A percentile compares a stretch with the other conserved stretches of the same genome.
These are phyloP conservation scores for Epistrophe grossulariae DNA, from an alignment of 2,888 invertebrate species.

Conservation along the genomic window DNA sequence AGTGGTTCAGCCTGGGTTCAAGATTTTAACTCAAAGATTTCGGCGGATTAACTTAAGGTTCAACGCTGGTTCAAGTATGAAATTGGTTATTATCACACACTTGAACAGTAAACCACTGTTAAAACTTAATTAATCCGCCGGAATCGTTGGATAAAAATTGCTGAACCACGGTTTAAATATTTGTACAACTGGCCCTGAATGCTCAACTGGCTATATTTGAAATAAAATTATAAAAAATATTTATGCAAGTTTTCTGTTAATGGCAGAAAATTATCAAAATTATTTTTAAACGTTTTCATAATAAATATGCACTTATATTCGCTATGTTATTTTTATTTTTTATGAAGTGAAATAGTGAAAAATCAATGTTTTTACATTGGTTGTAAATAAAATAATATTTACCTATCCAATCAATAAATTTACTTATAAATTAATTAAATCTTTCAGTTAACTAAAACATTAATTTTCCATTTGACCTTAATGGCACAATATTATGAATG, in stretches of 20 bases:
- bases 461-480: conserved; percentile 18
- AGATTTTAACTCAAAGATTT: too few relatives aligned
- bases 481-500: neutral
- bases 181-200: too few relatives aligned
- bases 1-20: too few relatives aligned
- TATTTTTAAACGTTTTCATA: neutral
- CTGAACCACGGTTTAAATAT: too few relatives aligned
- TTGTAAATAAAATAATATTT: neutral
- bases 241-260: neutral
- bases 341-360: neutral
- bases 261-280: neutral
- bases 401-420: conserved; percentile 15
- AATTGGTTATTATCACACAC: too few relatives aligned
- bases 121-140: too few relatives aligned
- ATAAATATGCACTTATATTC: neutral
- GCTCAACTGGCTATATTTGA: neutral
- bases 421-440: conserved; percentile 12
- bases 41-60: too few relatives aligned
- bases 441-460: neutral
- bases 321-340: neutral
- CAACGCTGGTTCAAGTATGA: too few relatives aligned
- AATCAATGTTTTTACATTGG: neutral
- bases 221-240: neutral
- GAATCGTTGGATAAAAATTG: too few relatives aligned
- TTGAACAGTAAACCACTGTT: too few relatives aligned